Base-by-base conservation (phyloP, 2,113 vertebrate genomes). In the Dromaius novaehollandiae region DNA sequence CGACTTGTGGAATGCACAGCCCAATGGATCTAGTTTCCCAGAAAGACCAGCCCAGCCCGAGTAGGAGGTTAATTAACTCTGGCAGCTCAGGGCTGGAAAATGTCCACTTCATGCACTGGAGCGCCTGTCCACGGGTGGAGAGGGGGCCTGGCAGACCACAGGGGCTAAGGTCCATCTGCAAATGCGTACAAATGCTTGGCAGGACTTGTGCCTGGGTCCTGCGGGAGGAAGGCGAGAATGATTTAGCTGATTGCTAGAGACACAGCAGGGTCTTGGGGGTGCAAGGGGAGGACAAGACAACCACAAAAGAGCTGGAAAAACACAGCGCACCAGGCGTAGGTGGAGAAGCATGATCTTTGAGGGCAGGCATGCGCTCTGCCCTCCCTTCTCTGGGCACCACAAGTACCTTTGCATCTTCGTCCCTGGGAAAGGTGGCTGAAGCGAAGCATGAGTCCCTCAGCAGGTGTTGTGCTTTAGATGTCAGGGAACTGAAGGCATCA, bases 31-130 rank as follows among this genome's bases (percentile, higher is more conserved):
- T 82, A 36, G 85, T 96, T 97, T 96, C 97, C 93, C 95, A 97
- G 95, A 97, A 97, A 91, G 89, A 88, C 76, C 90, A 85, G 94
- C 51, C 91, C 71, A 60, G 94, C 79, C 91, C 86, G 88, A 97
- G 82, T 68, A 73, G 88, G 92, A 87, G 91, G 93, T 96, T 97
- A 97, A 97, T 97, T 96, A 96, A 96, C 50, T 97, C 85, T 94
- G 97, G 94, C 97, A 97, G 96, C 88, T 96, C 85, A 88, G 93
- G 73, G 95, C 82, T 95, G 96, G 97, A 97, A 95, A 97, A 93
- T 38, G 56, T 97, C 93, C 93, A 86, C 94, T 93, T 94, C 69
- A 25, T 94, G 87, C 89, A 88, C 56, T 68, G 34, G 22, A 90
- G 93, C 71, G 91, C 88, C 79, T 94, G 82, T 83, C 94, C 93